Conservation (phyloP, 2,888 invertebrate species). For the Spilarctia lutea region DNA sequence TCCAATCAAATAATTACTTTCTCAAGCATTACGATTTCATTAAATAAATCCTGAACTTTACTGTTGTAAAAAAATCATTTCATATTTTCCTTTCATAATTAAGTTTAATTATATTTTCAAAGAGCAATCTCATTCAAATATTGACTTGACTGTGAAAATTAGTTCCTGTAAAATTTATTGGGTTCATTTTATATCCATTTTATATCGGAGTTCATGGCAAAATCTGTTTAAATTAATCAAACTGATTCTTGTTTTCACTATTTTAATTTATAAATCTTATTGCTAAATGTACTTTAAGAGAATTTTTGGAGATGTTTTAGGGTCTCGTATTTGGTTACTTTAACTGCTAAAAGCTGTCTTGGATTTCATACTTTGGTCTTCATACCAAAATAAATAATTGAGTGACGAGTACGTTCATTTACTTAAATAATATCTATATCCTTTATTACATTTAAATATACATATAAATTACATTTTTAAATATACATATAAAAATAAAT, state of each 20-base stretch:
- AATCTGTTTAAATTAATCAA: not conserved
- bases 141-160: slow-evolving; percentile 9
- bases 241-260: not conserved
- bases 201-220: not conserved
- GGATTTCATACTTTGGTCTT: no score
- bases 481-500: no score
- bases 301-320: no score
- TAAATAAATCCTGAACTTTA: not conserved
- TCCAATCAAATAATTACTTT: not conserved
- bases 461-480: no score
- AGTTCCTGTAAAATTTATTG: slow-evolving; percentile 19
- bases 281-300: not conserved
- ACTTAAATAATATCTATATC: no score
- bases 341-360: no score
- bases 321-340: no score
- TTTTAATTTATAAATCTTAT: not conserved
- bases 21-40: not conserved
- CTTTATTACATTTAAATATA: no score
- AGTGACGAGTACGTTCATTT: no score
- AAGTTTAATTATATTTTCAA: slow-evolving; percentile 12
- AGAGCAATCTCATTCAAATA: slow-evolving; percentile 12
- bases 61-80: slow-evolving; percentile 13
- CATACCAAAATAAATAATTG: no score
- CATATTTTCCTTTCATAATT: slow-evolving; percentile 14
- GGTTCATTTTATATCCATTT: not conserved